A percentile compares a stretch with the other conserved stretches of the same genome.
phyloP scores from a whole-genome alignment of 2,888 invertebrate species.

The Adelphocoris suturalis region DNA sequence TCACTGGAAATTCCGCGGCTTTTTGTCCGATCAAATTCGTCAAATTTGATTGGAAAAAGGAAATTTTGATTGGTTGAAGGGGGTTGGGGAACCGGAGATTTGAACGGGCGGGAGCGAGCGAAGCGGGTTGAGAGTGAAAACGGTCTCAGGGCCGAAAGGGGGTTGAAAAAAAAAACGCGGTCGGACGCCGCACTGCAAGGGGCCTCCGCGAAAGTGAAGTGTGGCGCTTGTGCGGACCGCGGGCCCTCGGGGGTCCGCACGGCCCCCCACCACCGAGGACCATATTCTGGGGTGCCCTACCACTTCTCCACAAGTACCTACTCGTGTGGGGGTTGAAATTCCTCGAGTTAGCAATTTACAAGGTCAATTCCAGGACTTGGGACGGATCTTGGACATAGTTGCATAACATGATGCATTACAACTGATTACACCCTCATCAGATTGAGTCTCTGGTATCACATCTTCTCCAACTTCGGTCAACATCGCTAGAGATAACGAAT shows the following conservation, averaged over 20 bases:
- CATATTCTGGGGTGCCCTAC: neutral
- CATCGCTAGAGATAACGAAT: no score
- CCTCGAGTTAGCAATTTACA: neutral
- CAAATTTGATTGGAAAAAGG: neutral
- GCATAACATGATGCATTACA: neutral
- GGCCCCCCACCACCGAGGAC: neutral
- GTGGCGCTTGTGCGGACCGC: conserved; percentile 29
- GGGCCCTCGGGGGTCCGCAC: neutral
- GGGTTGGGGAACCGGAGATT: conserved; percentile 30
- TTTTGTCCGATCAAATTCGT: neutral
- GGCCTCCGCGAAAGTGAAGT: conserved; percentile 57
- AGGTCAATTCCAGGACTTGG: neutral
- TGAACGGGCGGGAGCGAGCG: conserved; percentile 52
- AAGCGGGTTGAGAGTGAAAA: conserved; percentile 21
- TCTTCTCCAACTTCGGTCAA: no score
- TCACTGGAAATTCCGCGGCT: neutral
- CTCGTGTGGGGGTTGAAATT: conserved; percentile 36
- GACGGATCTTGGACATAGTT: neutral
- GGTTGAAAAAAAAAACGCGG: conserved; percentile 20
- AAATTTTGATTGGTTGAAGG: neutral
- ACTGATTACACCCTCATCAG: no score
- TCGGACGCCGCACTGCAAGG: conserved; percentile 52
- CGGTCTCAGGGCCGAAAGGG: neutral
- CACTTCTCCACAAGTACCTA: neutral
- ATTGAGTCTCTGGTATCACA: no score